These are phyloP conservation scores for Sapajus apella DNA, from an alignment of 2,113 vertebrate species.

Conservation along the genomic window DNA sequence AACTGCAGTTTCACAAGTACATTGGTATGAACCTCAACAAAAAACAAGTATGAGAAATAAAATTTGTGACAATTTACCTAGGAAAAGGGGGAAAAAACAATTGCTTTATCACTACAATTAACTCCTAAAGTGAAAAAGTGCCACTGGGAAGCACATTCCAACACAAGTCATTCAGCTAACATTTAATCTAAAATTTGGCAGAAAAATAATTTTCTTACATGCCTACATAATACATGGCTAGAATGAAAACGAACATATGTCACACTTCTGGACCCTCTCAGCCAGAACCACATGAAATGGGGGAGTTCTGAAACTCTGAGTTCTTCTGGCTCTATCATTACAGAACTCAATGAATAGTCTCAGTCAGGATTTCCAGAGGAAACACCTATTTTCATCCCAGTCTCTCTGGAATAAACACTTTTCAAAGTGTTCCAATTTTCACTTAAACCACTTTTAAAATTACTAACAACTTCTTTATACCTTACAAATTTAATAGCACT, in stretches of 20 bases:
- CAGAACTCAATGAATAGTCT: neutral
- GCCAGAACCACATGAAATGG: neutral
- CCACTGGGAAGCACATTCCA: constrained; percentile 33
- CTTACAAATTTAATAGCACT: constrained; percentile 27
- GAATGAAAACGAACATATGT: neutral
- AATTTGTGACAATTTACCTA: constrained; percentile 30
- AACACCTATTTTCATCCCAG: constrained; percentile 19
- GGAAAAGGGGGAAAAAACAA: constrained; percentile 60
- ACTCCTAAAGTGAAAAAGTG: constrained; percentile 39
- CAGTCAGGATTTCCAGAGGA: constrained; percentile 44
- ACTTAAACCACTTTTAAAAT: constrained; percentile 40
- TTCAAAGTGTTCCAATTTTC: constrained; percentile 35
- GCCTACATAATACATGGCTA: neutral
- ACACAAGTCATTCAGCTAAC: constrained; percentile 27
- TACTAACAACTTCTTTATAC: constrained; percentile 30
- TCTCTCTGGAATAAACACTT: constrained; percentile 34
- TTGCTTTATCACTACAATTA: constrained; percentile 45
- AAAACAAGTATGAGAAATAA: constrained; percentile 67
- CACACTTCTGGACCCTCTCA: neutral
- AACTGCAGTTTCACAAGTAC: constrained; percentile 61
- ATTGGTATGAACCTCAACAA: constrained; percentile 65
- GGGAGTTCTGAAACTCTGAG: neutral
- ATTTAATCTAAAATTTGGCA: constrained; percentile 22
- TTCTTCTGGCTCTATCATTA: neutral
- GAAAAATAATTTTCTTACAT: constrained; percentile 16